These are phyloP conservation scores for Camelus bactrianus DNA, from an alignment of 2,113 vertebrate species.

Conservation along the genomic window DNA sequence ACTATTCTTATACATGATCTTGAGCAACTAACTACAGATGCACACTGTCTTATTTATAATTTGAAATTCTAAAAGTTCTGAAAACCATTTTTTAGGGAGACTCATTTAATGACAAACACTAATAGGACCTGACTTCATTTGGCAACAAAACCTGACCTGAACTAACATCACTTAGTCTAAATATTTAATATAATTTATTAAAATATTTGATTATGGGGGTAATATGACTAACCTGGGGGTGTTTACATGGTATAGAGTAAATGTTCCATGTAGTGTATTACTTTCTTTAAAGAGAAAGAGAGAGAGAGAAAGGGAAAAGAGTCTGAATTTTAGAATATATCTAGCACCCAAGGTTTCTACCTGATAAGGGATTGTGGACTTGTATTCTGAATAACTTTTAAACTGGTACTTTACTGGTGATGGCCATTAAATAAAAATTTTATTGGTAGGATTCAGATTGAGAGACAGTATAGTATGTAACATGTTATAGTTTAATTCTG, in stretches of 20 bases:
- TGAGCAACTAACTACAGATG: background rate
- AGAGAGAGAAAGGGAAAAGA: background rate
- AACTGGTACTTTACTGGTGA: background rate
- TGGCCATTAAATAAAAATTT: background rate
- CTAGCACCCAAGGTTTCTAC: background rate
- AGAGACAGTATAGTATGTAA: background rate
- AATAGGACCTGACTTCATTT: background rate
- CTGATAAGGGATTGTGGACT: background rate
- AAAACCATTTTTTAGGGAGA: background rate
- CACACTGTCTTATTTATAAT: background rate
- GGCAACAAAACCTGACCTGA: background rate
- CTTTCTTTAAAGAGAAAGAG: background rate
- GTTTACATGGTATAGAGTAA: background rate
- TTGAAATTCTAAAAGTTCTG: background rate
- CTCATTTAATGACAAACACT: background rate
- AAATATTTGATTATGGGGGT: background rate
- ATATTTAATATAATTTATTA: background rate
- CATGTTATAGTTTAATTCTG: background rate
- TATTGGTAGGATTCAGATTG: background rate
- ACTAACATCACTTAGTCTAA: background rate
- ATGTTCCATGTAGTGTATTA: background rate
- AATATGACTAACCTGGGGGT: background rate
- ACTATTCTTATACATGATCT: background rate
- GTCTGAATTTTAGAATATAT: background rate
- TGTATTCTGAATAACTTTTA: background rate